Evolutionary conservation across 1,140 invertebrate species (phyloP).

Genomic region (Hydropsyche tenuis): DNA sequence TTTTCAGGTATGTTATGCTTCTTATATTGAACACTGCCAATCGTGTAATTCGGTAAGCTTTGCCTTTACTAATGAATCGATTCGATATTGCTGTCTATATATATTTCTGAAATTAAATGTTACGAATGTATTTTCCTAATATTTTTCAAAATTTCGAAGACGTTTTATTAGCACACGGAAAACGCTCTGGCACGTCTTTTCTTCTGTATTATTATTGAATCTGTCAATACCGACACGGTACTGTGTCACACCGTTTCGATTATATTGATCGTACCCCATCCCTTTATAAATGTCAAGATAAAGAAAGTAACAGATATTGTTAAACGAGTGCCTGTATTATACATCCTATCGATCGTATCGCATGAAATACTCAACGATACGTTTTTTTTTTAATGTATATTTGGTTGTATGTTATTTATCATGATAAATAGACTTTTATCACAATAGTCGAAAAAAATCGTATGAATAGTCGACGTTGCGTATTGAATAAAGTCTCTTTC

Average conservation of each 20-base stretch:
- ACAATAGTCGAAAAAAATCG: too few species aligned
- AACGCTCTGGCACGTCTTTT: background rate
- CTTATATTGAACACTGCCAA: too few species aligned
- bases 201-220: constrained; percentile 10
- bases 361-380: background rate
- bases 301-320: background rate
- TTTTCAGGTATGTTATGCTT: too few species aligned
- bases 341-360: background rate
- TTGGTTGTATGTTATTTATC: too few species aligned
- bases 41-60: too few species aligned
- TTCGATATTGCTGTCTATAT: too few species aligned
- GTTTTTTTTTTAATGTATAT: too few species aligned
- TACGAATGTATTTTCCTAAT: background rate
- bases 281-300: background rate
- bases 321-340: background rate
- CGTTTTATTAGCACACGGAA: background rate
- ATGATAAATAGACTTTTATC: too few species aligned
- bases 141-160: background rate
- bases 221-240: constrained; percentile 2
- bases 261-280: constrained; percentile 7
- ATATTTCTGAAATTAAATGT: too few species aligned
- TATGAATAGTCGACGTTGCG: too few species aligned
- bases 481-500: too few species aligned
- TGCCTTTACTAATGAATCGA: too few species aligned
- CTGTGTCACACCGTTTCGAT: constrained; percentile 13